Evolutionary conservation across 53 echinoderm and acorn worm species (phyloP), one percentile per base, ranked within the genome.

Genomic region (Zoroaster sp.): DNA sequence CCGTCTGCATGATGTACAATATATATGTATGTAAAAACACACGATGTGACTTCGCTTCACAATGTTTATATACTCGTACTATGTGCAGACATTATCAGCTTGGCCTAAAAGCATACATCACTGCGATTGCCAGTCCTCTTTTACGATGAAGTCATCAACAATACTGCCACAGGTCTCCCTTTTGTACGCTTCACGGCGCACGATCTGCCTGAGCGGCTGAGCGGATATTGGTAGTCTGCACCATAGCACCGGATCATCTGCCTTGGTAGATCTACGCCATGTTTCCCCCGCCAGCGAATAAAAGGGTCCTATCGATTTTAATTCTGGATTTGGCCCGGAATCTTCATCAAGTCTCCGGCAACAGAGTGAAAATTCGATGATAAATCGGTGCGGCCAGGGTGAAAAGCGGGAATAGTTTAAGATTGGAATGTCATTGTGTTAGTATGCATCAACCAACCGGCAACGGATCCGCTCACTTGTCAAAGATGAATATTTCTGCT

Each of bases 401-500:
- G 68, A 38, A 66, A 80, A 54, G 8, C 28, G 21, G 53, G 77
- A 82, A 30, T 35, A 68, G 42, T 67, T 25, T 15, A 34, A 44
- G 38, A 82, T 82, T 82, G 68, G 30, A 82, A 82, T 28, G 42
- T 28, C 25, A 44, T 34, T 66, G 66, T 20, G 46, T 82, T 82
- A 30, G 68, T 76, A 31, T 49, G 76, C 15, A 34, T 17, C 31
- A 47, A 47, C 13, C 14, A 47, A 47, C 13, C 6, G 4, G 25
- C 18, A 74, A 38, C 14, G 45, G 43, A 6, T 21, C 11, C 54
- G 30, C 17, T 42, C 32, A 43, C 9, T 42, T 43, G 42, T 40
- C 68, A 33, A 34, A 43, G 25, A 67, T 45, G 14, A 18, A 21
- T 31, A 41, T 67, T 79, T 81, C 66, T 63, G 66, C 41, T 59